phyloP scores from a whole-genome alignment of 2,113 vertebrate genomes.

The Zosterops borbonicus region DNA sequence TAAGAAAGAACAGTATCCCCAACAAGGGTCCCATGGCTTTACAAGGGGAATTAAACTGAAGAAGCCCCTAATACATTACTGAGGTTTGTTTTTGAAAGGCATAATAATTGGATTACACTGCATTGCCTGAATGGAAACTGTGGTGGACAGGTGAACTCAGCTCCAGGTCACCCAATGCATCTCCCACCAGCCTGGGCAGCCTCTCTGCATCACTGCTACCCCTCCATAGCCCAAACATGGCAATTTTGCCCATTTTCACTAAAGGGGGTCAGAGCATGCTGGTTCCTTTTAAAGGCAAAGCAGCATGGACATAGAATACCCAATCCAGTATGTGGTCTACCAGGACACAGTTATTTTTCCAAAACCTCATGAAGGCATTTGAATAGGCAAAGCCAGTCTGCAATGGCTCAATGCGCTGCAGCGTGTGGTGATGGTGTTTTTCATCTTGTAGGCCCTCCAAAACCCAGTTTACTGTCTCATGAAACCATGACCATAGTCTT shows the following conservation, averaged over 20 bases:
- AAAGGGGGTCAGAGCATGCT: not conserved
- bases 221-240: not conserved
- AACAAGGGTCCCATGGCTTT: not conserved
- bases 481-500: slow-evolving; percentile 57
- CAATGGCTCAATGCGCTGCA: not conserved
- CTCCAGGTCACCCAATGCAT: not conserved
- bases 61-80: not conserved
- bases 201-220: too few species aligned
- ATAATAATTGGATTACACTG: fast-evolving
- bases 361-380: not conserved
- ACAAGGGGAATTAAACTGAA: not conserved
- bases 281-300: not conserved
- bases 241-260: not conserved
- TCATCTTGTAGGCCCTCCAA: slow-evolving; percentile 38
- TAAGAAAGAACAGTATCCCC: not conserved
- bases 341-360: not conserved
- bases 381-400: slow-evolving; percentile 23
- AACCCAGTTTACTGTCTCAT: slow-evolving; percentile 50
- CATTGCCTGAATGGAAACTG: not conserved
- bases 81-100: not conserved
- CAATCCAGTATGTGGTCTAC: not conserved
- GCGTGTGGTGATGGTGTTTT: slow-evolving; percentile 51
- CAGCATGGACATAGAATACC: not conserved
- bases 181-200: not conserved
- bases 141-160: not conserved